Base-by-base conservation (phyloP, 2,888 invertebrate genomes). In the Periphyllus acericola region DNA sequence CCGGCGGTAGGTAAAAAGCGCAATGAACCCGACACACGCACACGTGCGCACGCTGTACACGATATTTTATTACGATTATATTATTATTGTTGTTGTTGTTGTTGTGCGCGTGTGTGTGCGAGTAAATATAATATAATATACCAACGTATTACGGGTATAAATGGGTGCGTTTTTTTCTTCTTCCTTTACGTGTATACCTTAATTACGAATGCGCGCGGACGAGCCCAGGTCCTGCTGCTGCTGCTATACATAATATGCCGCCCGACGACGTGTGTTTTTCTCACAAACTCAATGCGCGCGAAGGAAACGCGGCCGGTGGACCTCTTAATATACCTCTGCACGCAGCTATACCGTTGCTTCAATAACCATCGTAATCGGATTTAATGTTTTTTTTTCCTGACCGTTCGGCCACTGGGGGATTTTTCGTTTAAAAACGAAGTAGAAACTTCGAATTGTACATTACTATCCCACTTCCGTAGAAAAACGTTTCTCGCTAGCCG, bases 1-100 rank as follows among this genome's bases (percentile, higher is more conserved):
- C 55, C 40, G 72, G n/a, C 55, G 36, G 68, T 55, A 32, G n/a
- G n/a, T n/a, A n/a, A n/a, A n/a, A 72, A 36, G 84, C 84, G 83
- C 84, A 84, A 84, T 68, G 84, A 84, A 84, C 84, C 40, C 84
- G 83, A 83, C n/a, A 0, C 68, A 68, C 68, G 11, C 29, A 29
- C 68, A n/a, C n/a, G 17, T 0, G 14, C 68, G 9, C 71, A 32
- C 66, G 32, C n/a, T 5, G 25, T 75, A 32, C 36, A 25, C 8
- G n/a, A 29, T 66, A 66, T 80, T 40, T 80, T 80, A 40, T 68
- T 40, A 40, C 19, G 36, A 68, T 68, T 40, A 36, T n/a, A 68
- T 68, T 40, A 36, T n/a, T 11, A 40, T 25, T 40, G 40, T 81
- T 66, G 34, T 60, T 60, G 72, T 72, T 36, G 25, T 75, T 9